A percentile compares a stretch with the other conserved stretches of the same genome.
Conservation (phyloP, 2,797 vertebrate genomes). For the Pseudopleuronectes americanus region DNA sequence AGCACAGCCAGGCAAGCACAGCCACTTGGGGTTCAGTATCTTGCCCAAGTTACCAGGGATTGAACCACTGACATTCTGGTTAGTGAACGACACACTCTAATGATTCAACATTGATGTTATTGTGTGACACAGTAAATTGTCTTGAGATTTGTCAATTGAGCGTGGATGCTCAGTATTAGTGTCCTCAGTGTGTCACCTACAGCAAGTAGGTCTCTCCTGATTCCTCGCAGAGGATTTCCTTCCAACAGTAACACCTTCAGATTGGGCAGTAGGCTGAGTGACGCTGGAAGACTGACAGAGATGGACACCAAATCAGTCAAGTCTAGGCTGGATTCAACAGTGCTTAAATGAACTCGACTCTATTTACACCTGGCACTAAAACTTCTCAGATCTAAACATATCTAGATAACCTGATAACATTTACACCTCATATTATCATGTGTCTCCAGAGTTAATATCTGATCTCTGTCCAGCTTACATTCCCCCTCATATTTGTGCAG, state of each 20-base stretch:
- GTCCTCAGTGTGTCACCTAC: constrained; percentile 76
- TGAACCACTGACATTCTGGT: no score
- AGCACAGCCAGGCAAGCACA: no score
- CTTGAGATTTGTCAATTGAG: background rate
- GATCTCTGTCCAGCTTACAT: no score
- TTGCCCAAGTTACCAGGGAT: no score
- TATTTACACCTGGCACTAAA: no score
- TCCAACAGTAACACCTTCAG: constrained; percentile 91
- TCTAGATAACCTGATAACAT: no score
- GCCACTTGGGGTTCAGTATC: no score
- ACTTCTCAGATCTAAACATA: no score
- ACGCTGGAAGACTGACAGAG: constrained; percentile 87
- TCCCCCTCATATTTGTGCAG: no score
- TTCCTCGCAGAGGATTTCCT: constrained; percentile 93
- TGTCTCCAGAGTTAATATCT: no score
- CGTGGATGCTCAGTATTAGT: background rate
- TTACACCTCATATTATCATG: no score
- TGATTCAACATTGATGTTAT: background rate
- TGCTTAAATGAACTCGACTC: background rate
- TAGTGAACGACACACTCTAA: no score
- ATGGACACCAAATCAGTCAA: background rate
- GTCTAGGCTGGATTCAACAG: background rate
- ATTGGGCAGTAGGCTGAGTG: constrained; percentile 88
- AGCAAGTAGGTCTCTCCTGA: constrained; percentile 92
- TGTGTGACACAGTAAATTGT: background rate